Percentiles rank a stretch among this genome's conserved stretches.
These are phyloP conservation scores for Byasa hedistus DNA, from an alignment of 2,888 invertebrate genomes.

Conservation along the genomic window DNA sequence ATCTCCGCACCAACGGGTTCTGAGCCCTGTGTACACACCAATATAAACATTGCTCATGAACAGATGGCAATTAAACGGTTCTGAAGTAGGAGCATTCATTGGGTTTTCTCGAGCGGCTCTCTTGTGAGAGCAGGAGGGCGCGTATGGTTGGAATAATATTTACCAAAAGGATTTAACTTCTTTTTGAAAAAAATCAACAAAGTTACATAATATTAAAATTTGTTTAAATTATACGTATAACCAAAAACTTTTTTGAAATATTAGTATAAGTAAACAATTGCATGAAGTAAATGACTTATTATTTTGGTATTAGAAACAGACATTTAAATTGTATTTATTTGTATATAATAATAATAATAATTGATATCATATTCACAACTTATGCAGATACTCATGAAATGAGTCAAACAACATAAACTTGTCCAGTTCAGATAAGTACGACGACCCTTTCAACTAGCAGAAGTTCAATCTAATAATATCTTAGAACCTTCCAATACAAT, in stretches of 20 bases:
- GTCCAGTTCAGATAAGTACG: conserved; percentile 45
- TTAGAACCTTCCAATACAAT: conserved; percentile 38
- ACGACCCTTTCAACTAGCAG: conserved; percentile 54
- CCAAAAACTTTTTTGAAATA: no score
- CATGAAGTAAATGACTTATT: no score
- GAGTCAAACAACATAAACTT: conserved; percentile 25
- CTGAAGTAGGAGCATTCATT: conserved; percentile 27
- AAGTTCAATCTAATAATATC: conserved; percentile 60
- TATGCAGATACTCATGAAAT: neutral
- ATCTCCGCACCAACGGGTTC: conserved; percentile 35
- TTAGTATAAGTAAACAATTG: no score
- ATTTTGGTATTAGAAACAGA: neutral
- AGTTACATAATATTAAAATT: conserved; percentile 15
- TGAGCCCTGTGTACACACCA: conserved; percentile 15
- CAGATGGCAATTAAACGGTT: conserved; percentile 29
- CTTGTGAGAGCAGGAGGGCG: conserved; percentile 14
- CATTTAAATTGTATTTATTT: neutral
- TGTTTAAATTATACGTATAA: neutral
- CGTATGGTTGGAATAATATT: conserved; percentile 23
- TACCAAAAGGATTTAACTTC: conserved; percentile 21
- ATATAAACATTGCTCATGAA: conserved; percentile 32
- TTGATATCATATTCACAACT: neutral
- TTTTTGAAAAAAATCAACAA: conserved; percentile 26
- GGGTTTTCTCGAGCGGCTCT: conserved; percentile 27
- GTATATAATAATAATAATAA: neutral